Conservation (phyloP, 2,113 vertebrate genomes). For the Crotalus tigris region DNA sequence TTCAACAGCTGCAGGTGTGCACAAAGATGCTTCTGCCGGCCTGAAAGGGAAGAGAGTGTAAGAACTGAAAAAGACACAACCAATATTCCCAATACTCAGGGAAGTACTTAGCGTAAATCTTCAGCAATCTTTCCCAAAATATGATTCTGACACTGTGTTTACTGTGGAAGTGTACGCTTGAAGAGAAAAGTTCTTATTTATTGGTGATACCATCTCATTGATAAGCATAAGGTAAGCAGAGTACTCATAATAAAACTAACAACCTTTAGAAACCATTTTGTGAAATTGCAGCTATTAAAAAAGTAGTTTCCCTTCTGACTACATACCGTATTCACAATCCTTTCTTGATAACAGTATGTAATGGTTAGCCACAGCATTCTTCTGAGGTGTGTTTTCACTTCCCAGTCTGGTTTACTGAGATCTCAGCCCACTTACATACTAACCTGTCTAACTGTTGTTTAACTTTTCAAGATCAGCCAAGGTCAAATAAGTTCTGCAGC, state of each 20-base stretch:
- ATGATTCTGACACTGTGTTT: background rate
- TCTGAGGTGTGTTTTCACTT: background rate
- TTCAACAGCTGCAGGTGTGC: background rate
- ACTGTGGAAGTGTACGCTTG: background rate
- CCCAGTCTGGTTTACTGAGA: background rate
- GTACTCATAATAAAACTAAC: background rate
- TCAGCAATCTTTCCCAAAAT: background rate
- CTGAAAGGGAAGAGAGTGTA: constrained; percentile 7
- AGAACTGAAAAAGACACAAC: background rate
- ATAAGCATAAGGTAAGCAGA: background rate
- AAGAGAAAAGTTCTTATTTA: background rate
- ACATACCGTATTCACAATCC: background rate
- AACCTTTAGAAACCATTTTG: background rate
- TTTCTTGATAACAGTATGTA: background rate
- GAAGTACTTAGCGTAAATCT: background rate
- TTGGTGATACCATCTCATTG: background rate
- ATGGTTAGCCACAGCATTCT: background rate
- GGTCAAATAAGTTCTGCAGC: background rate
- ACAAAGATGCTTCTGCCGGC: background rate
- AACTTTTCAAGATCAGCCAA: background rate
- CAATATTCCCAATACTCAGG: fast-evolving
- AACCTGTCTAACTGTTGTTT: background rate
- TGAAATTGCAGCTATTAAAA: background rate
- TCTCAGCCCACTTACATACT: background rate
- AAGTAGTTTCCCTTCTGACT: background rate